Percentiles rank a stretch among this genome's conserved stretches.
Evolutionary conservation across 2,113 vertebrate species (phyloP).

Genomic region (Platysternon megacephalum): DNA sequence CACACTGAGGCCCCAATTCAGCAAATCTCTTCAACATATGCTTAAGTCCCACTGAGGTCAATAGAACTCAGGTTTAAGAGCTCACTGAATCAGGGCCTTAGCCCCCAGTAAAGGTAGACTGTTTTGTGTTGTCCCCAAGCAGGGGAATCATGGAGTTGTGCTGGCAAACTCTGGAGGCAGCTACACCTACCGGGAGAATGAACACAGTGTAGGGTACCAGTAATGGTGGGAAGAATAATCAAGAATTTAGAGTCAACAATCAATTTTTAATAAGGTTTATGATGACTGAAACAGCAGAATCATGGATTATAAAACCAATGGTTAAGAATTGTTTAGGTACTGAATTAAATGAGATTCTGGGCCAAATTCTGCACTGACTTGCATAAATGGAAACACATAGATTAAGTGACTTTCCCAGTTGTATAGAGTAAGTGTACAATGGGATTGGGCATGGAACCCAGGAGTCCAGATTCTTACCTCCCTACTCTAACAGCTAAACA

Average conservation of each 20-base stretch:
- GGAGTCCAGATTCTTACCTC: not conserved
- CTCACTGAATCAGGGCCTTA: not conserved
- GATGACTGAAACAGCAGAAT: not conserved
- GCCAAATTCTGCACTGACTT: not conserved
- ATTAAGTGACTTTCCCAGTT: not conserved
- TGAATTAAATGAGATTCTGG: not conserved
- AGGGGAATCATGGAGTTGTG: not conserved
- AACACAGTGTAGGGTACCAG: not conserved
- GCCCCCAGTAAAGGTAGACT: not conserved
- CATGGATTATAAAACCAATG: not conserved
- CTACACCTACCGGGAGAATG: not conserved
- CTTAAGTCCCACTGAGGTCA: not conserved
- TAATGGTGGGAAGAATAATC: not conserved
- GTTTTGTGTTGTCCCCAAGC: not conserved
- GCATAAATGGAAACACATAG: not conserved
- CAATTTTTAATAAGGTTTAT: not conserved
- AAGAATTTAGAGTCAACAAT: not conserved
- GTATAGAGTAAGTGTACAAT: not conserved
- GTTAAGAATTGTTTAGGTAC: not conserved
- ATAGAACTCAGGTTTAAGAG: not conserved
- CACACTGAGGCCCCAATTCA: no score
- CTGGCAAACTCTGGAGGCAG: not conserved
- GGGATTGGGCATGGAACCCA: not conserved
- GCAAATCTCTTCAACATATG: no score
- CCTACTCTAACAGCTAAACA: not conserved